Evolutionary conservation across 1,140 invertebrate species (phyloP).

Genomic region (Diorhabda carinulata): DNA sequence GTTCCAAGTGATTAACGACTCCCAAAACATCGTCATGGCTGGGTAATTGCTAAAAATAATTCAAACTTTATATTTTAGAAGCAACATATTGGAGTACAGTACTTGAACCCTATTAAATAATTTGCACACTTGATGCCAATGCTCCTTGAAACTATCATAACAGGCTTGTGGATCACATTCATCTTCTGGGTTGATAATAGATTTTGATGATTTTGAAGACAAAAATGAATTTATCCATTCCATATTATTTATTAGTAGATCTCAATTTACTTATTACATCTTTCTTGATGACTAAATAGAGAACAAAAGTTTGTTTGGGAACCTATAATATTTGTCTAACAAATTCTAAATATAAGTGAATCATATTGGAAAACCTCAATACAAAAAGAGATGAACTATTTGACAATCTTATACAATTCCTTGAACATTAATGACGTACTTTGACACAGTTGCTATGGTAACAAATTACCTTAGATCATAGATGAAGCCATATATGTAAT

Average conservation of each 20-base stretch:
- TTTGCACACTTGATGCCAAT: constrained; percentile 87
- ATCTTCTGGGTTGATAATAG: constrained; percentile 38
- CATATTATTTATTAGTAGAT: constrained; percentile 23
- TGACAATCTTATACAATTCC: no score
- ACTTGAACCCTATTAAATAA: constrained; percentile 66
- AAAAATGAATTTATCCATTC: constrained; percentile 39
- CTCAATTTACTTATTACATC: neutral
- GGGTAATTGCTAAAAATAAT: constrained; percentile 46
- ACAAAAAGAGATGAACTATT: no score
- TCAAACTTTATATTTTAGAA: constrained; percentile 5
- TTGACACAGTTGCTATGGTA: no score
- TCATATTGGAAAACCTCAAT: no score
- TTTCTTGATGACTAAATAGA: neutral
- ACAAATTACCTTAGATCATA: no score
- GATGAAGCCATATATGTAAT: no score
- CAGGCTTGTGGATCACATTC: constrained; percentile 71
- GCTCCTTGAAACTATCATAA: constrained; percentile 89
- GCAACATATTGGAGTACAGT: constrained; percentile 27
- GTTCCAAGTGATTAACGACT: constrained; percentile 88
- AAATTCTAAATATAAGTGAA: no score
- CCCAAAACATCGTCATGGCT: constrained; percentile 80
- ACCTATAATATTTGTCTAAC: no score
- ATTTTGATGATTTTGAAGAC: constrained; percentile 34
- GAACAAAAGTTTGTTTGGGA: no score
- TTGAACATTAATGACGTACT: no score